Base-by-base conservation (phyloP, 1,140 invertebrate genomes). In the Drosophila rufa region DNA sequence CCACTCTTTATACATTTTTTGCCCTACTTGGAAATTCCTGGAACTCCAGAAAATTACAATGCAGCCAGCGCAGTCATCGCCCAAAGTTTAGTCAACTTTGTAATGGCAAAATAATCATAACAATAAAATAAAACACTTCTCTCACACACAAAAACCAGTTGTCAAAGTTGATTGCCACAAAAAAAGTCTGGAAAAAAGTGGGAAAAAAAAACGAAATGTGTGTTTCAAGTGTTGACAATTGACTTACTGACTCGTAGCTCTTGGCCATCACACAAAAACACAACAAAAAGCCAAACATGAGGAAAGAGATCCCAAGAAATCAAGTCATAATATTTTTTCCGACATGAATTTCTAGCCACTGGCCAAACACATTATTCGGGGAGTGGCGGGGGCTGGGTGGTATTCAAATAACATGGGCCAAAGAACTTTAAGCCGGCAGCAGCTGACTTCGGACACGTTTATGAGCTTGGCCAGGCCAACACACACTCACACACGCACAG, bases 221-320 rank as follows among this genome's bases (percentile, higher is more conserved):
- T 70, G 45, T 75, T 73, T 75, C 60, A 90, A 84, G 78, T 82
- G 85, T 71, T 75, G 81, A 85, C 85, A 89, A 90, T 89, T 89
- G 85, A 89, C 85, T 89, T 79, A 90, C 81, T 89, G 85, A 90
- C 78, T 89, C 64, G 69, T 79, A 75, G 74, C 84, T 74, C 38
- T 58, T 64, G 83, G 76, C 79, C 59, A 80, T 73, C 47, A 55
- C 22, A 48, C 14, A 46, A 46, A 45, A 47, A 67, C 9, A 46
- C 42, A 55, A 30, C 43, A 36, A 30, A 40, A 67, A 67, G 42
- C 14, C 12, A 42, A 55, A 42, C 19, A 25, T n/a, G 15, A 46
- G 55, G 17, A 51, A 45, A 66, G 42, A 59, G 42, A 70, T 38
- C 42, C 48, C 53, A 27, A 75, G 74, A 76, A 78, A 55, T 78